Percentiles rank a stretch among this genome's conserved stretches.
phyloP scores from a whole-genome alignment of 2,888 invertebrate species.

The Lasioglossum malachurum region DNA sequence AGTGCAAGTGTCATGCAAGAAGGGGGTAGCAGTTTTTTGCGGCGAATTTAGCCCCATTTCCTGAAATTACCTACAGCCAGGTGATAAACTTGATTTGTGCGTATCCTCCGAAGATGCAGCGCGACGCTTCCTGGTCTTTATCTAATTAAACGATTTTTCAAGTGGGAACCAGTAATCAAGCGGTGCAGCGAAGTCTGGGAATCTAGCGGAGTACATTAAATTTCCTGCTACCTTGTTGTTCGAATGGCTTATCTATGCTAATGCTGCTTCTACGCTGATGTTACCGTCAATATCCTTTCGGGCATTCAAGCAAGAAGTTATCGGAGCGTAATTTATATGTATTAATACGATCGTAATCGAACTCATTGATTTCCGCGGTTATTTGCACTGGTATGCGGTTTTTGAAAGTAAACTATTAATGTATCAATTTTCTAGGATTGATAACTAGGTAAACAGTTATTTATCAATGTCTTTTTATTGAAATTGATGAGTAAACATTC shows the following conservation, averaged over 20 bases:
- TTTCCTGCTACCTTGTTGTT: neutral
- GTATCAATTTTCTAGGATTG: too few species aligned
- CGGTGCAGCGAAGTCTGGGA: neutral
- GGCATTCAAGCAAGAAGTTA: neutral
- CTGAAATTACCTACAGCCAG: neutral
- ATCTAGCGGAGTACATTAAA: neutral
- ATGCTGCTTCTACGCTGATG: neutral
- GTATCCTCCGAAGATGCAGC: neutral
- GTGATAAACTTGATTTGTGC: neutral
- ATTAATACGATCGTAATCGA: neutral
- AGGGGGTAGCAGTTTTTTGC: neutral
- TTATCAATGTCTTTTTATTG: too few species aligned
- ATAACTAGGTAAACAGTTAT: too few species aligned
- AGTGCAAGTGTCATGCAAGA: neutral
- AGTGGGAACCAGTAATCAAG: neutral
- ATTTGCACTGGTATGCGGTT: neutral
- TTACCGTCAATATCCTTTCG: neutral
- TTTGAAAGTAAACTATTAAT: neutral
- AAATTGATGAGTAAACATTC: too few species aligned
- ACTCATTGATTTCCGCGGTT: neutral
- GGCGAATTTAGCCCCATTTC: neutral
- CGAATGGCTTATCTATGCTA: slow-evolving; percentile 5
- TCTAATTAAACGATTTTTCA: neutral
- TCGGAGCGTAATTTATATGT: neutral
- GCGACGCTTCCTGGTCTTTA: neutral